Percentiles rank a stretch among this genome's conserved stretches.
Conservation (phyloP, 92 coral and sea anemone species). For the Epizoanthus scotinus region DNA sequence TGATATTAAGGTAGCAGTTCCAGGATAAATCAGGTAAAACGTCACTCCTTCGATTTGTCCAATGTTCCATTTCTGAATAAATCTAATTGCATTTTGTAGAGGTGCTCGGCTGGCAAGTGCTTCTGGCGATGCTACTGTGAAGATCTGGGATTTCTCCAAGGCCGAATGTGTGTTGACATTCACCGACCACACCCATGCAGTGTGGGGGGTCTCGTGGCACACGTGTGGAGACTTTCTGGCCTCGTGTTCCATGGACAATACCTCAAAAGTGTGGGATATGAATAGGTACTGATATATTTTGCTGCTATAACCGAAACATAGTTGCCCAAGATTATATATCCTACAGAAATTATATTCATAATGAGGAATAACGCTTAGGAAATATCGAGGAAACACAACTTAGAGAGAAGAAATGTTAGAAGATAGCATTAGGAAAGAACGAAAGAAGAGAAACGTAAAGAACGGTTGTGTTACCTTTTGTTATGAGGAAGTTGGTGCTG, state of each 20-base stretch:
- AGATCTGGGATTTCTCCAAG: slow-evolving; percentile 99
- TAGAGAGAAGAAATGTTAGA: too few relatives aligned
- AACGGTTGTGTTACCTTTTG: too few relatives aligned
- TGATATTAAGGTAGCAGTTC: background rate
- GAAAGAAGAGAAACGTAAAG: too few relatives aligned
- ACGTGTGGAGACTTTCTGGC: slow-evolving; percentile 96
- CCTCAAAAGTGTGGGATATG: slow-evolving; percentile 95
- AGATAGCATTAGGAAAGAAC: too few relatives aligned
- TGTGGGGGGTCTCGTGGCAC: slow-evolving; percentile 99
- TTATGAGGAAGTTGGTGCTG: too few relatives aligned
- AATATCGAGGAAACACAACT: too few relatives aligned
- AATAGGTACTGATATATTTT: slow-evolving; percentile 65
- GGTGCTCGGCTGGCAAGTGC: slow-evolving; percentile 97
- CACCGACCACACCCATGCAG: slow-evolving; percentile 99
- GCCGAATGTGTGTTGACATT: slow-evolving; percentile 95
- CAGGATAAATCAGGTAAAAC: background rate
- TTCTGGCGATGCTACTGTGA: slow-evolving; percentile 94
- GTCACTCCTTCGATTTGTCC: background rate
- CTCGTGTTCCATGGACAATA: slow-evolving; percentile 96
- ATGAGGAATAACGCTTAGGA: too few relatives aligned
- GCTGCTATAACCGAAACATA: too few relatives aligned
- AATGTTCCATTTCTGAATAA: background rate
- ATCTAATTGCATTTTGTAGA: slow-evolving; percentile 41
- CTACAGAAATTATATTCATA: too few relatives aligned
- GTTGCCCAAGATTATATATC: too few relatives aligned